Evolutionary conservation across 1,140 invertebrate genomes (phyloP).

Genomic region (Tribolium castaneum): DNA sequence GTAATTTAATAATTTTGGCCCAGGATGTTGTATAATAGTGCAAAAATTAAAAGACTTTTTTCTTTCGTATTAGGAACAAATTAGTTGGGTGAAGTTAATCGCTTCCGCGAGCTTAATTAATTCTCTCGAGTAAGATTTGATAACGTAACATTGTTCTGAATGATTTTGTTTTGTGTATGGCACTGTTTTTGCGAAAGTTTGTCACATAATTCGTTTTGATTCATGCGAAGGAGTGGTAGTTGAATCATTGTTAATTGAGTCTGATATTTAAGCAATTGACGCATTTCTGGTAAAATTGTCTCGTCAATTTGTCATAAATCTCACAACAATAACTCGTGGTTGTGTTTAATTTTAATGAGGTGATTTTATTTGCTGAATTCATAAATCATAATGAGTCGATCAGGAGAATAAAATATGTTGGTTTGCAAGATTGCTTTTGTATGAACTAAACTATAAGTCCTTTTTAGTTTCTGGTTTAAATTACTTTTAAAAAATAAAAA

Average conservation of each 20-base stretch:
- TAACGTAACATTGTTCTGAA: background rate
- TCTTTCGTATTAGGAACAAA: background rate
- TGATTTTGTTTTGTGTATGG: background rate
- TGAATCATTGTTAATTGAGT: slow-evolving; percentile 4
- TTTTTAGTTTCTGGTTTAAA: no score
- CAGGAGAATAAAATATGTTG: background rate
- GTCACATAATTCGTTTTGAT: background rate
- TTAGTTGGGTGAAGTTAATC: background rate
- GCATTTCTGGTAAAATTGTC: background rate
- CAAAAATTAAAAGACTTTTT: background rate
- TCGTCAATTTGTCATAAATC: background rate
- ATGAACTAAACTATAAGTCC: no score
- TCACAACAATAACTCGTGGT: background rate
- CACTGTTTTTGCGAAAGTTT: background rate
- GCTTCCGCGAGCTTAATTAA: background rate
- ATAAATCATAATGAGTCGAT: background rate
- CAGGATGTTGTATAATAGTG: background rate
- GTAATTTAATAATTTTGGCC: background rate
- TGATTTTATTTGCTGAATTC: background rate
- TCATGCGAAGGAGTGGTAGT: background rate
- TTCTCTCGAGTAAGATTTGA: background rate
- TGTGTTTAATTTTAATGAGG: background rate
- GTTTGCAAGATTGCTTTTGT: no score
- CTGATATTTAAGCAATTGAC: background rate
- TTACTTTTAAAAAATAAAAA: no score